Evolutionary conservation across 2,888 invertebrate genomes (phyloP).

Genomic region (Parnassius apollo): DNA sequence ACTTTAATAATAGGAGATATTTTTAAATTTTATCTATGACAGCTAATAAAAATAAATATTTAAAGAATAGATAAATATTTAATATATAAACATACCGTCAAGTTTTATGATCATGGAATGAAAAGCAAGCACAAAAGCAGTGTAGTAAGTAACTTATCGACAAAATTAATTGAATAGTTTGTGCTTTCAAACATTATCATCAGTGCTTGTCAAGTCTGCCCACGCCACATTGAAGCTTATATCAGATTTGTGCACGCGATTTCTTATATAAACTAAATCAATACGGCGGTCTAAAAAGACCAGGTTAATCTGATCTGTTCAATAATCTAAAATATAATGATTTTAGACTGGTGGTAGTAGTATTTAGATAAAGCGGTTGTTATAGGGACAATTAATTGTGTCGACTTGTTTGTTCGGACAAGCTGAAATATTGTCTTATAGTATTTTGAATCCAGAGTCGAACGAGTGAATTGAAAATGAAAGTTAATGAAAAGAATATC

Average conservation of each 20-base stretch:
- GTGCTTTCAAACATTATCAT: slow-evolving; percentile 25
- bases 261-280: slow-evolving; percentile 20
- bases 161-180: slow-evolving; percentile 25
- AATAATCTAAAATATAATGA: slow-evolving; percentile 19
- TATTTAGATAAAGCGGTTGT: slow-evolving; percentile 12
- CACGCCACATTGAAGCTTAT: slow-evolving; percentile 21
- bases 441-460: too few relatives aligned
- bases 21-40: too few relatives aligned
- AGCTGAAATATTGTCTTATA: slow-evolving; percentile 12
- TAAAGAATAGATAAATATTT: too few relatives aligned
- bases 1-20: too few relatives aligned
- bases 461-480: too few relatives aligned
- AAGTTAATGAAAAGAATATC: too few relatives aligned
- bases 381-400: slow-evolving; percentile 14
- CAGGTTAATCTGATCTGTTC: slow-evolving; percentile 18
- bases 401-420: slow-evolving; percentile 18
- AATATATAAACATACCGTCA: too few relatives aligned
- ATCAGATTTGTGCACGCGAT: slow-evolving; percentile 27
- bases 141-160: slow-evolving; percentile 22
- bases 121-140: slow-evolving; percentile 12
- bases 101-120: slow-evolving; percentile 4
- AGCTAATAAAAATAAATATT: too few relatives aligned
- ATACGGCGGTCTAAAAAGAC: slow-evolving; percentile 8
- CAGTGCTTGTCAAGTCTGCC: slow-evolving; percentile 26
- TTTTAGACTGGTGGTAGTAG: slow-evolving; percentile 15